Percentiles rank a stretch among this genome's conserved stretches.
These are phyloP conservation scores for Nephotettix cincticeps DNA, from an alignment of 1,140 invertebrate genomes.

Conservation along the genomic window DNA sequence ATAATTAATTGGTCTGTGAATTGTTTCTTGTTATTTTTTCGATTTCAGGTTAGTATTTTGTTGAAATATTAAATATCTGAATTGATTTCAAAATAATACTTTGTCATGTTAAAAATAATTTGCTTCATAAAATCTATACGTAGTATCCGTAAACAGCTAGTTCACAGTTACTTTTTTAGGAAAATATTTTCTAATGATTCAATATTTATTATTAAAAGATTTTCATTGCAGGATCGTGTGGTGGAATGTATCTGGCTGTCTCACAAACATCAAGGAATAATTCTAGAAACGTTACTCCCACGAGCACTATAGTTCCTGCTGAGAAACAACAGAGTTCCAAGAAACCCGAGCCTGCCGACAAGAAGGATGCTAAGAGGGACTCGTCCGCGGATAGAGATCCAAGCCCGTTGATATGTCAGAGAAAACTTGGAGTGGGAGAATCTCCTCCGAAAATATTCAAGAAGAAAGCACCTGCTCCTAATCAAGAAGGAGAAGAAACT, in stretches of 20 bases:
- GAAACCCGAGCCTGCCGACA: neutral
- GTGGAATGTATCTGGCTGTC: slow-evolving; percentile 1
- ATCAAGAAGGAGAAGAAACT: neutral
- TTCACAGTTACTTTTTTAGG: too few species aligned
- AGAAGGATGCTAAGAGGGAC: neutral
- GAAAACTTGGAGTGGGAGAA: slow-evolving; percentile 25
- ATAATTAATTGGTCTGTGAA: too few species aligned
- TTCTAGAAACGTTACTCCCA: neutral
- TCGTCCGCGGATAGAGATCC: slow-evolving; percentile 6
- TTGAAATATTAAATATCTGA: too few species aligned
- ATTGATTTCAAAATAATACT: too few species aligned
- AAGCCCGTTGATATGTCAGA: slow-evolving; percentile 26
- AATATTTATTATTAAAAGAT: too few species aligned
- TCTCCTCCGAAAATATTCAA: slow-evolving; percentile 52
- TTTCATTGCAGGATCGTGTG: neutral
- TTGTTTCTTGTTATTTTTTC: too few species aligned
- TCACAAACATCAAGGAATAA: neutral
- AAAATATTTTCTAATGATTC: too few species aligned
- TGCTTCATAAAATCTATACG: too few species aligned
- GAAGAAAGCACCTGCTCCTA: slow-evolving; percentile 46
- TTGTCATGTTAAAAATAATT: too few species aligned
- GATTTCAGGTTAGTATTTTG: too few species aligned
- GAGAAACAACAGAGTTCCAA: neutral
- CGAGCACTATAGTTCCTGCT: neutral
- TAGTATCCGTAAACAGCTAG: too few species aligned